Conservation (phyloP, 1,140 invertebrate genomes). For the Anadara kagoshimensis region DNA sequence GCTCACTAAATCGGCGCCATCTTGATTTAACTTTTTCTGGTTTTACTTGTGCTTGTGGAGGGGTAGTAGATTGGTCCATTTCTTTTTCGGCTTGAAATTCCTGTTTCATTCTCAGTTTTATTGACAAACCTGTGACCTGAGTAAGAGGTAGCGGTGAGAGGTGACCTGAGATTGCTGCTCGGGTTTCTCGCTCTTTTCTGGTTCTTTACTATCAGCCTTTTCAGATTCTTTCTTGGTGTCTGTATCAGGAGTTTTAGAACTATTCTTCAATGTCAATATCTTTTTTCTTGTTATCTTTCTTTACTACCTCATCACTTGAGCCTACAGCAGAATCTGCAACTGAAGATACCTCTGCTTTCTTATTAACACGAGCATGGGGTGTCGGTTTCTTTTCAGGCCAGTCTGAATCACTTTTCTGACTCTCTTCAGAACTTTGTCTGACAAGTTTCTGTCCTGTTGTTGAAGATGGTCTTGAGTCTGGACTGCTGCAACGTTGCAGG, state of each 20-base stretch:
- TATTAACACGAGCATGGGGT: no score
- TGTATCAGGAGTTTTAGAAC: not conserved
- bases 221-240: not conserved
- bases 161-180: not conserved
- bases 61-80: conserved; percentile 22
- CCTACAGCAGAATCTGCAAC: no score
- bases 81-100: conserved; percentile 31
- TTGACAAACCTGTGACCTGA: conserved; percentile 19
- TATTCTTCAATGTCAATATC: conserved; percentile 2
- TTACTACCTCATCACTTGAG: not conserved
- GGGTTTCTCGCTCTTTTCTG: not conserved
- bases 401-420: conserved; percentile 1
- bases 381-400: no score
- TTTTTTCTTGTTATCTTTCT: not conserved
- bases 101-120: conserved; percentile 41
- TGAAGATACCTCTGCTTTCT: no score
- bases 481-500: not conserved
- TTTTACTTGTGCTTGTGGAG: conserved; percentile 69
- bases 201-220: not conserved
- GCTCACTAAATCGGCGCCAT: conserved; percentile 87
- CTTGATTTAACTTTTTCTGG: conserved; percentile 90
- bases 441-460: conserved; percentile 4
- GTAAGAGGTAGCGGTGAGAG: conserved; percentile 5
- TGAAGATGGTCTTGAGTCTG: conserved; percentile 6
- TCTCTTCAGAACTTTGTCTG: conserved; percentile 8